Base-by-base conservation (phyloP, 2,888 invertebrate species). In the Lamellibrachia columna region DNA sequence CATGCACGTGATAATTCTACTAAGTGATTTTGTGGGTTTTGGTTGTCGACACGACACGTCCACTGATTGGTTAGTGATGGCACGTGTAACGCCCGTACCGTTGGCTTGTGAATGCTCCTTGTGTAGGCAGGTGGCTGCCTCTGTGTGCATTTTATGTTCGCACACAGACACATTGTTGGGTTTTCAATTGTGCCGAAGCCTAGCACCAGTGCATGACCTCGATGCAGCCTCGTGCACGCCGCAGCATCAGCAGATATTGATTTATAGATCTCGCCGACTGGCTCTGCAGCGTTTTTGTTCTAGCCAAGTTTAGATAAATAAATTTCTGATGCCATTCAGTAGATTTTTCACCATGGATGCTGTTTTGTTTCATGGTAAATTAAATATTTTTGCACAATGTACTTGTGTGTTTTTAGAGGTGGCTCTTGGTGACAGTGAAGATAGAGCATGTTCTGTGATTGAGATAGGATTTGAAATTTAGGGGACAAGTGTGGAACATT, bases 1-100 rank as follows among this genome's bases (percentile, higher is more conserved):
- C 11, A 75, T 6, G n/a, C 75, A 22, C 75, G 75, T 75, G 75
- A 75, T 75, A 75, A 75, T 75, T 75, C 6, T 6, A n/a, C 75
- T 75, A 75, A 75, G 75, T 52, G 91, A 91, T 52, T 52, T 91
- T 91, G 91, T 91, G 52, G 53, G 11, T 91, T 91, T 91, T 91
- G 9, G 91, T 91, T 40, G 53, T 91, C 53, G 15, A 52, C 91
- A 91, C 40, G 40, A 15, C 91, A 90, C 40, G 40, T 40, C 22
- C 75, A 75, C 75, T 75, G 75, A 75, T 75, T 75, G 75, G 75
- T 22, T 75, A 75, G 22, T 6, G 75, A 75, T 75, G 22, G 22
- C 75, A 75, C 22, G 22, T 75, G 75, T 0, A 22, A n/a, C 75
- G 75, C 22, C 22, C 15, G 15, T 75, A 75, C 22, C 75, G 22